These are phyloP conservation scores for Sesia apiformis DNA, from an alignment of 2,888 invertebrate genomes.

Conservation along the genomic window DNA sequence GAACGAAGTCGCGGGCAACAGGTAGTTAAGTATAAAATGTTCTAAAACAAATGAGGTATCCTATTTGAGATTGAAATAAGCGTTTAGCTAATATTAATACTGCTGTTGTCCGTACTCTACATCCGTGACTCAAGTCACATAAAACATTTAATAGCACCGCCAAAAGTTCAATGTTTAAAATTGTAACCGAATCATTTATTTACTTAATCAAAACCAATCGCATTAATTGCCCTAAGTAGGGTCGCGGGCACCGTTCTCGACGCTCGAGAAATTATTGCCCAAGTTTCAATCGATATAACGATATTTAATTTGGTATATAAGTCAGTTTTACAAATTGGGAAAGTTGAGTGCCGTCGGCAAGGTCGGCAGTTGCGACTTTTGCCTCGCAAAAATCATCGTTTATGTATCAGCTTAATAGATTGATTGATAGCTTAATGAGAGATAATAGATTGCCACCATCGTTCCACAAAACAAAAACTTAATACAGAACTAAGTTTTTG, in stretches of 20 bases:
- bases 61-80: too few species aligned
- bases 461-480: too few species aligned
- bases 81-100: not conserved
- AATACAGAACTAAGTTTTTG: too few species aligned
- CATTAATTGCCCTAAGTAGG: conserved; percentile 32
- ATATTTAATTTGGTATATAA: conserved; percentile 29
- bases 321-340: conserved; percentile 28
- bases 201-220: conserved; percentile 48
- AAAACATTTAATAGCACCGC: conserved; percentile 22
- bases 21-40: too few species aligned
- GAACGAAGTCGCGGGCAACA: too few species aligned
- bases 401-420: too few species aligned
- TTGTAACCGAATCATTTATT: conserved; percentile 43
- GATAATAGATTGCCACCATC: too few species aligned
- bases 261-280: conserved; percentile 35
- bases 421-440: too few species aligned
- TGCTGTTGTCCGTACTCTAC: conserved; percentile 1
- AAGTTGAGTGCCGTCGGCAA: conserved; percentile 17
- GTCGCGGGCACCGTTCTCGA: conserved; percentile 21
- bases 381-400: not conserved
- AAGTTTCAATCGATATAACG: conserved; percentile 36
- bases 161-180: conserved; percentile 29
- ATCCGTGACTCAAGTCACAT: conserved; percentile 25
- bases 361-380: conserved; percentile 11
- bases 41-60: too few species aligned